Evolutionary conservation across 2,797 vertebrate species (phyloP).

Genomic region (Chelmon rostratus): DNA sequence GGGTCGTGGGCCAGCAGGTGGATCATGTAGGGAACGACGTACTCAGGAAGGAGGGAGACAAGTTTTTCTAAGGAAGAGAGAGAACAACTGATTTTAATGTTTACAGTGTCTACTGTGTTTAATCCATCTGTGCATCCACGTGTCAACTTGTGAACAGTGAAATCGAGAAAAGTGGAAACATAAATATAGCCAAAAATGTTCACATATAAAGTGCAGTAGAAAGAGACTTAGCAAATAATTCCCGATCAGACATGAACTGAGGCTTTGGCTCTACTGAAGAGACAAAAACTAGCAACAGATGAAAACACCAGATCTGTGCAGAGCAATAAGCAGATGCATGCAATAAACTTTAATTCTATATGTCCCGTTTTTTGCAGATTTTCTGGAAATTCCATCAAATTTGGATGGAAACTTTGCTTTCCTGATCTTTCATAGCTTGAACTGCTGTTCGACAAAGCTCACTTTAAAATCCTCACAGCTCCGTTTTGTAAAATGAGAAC

Average conservation of each 20-base stretch:
- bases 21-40: constrained; percentile 98
- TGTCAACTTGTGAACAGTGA: neutral
- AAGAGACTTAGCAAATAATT: neutral
- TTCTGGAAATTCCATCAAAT: neutral
- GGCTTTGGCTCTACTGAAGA: neutral
- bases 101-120: neutral
- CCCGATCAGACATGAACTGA: neutral
- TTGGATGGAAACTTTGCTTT: neutral
- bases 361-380: too few relatives aligned
- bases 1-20: constrained; percentile 98
- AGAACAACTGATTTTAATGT: neutral
- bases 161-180: neutral
- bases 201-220: neutral
- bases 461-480: neutral
- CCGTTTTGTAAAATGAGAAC: neutral
- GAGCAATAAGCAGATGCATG: neutral
- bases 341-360: neutral
- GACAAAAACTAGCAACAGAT: neutral
- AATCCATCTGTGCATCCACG: neutral
- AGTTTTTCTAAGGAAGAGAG: constrained; percentile 90
- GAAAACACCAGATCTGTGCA: neutral
- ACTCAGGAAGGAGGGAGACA: constrained; percentile 95
- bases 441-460: neutral
- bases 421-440: neutral
- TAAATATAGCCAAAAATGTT: neutral